These are phyloP conservation scores for Phyllostomus hastatus DNA, from an alignment of 2,113 vertebrate genomes.

Conservation along the genomic window DNA sequence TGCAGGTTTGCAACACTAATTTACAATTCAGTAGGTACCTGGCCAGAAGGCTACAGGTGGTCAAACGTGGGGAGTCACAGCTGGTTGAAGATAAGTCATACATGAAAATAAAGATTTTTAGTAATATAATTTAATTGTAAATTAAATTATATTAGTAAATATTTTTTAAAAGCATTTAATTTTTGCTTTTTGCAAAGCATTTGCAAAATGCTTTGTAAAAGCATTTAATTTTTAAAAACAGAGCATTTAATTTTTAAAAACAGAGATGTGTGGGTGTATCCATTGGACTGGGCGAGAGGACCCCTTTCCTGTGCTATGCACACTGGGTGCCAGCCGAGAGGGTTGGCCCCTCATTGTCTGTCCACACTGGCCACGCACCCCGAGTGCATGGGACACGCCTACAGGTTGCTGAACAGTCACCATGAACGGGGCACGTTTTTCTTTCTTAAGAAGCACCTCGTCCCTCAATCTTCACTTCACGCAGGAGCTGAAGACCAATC, in stretches of 20 bases:
- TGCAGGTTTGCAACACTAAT: background rate
- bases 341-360: constrained; percentile 36
- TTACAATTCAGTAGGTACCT: background rate
- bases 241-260: background rate
- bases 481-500: constrained; percentile 52
- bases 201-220: too few species aligned
- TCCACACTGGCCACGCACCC: background rate
- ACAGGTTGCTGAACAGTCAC: constrained; percentile 36
- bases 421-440: background rate
- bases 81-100: background rate
- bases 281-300: background rate
- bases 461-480: constrained; percentile 52
- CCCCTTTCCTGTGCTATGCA: background rate
- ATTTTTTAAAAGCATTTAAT: too few species aligned
- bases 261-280: background rate
- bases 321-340: background rate
- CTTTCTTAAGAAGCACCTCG: background rate
- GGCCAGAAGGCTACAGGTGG: background rate
- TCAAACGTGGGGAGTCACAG: background rate
- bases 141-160: too few species aligned
- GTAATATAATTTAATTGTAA: too few species aligned
- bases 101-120: background rate
- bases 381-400: constrained; percentile 20
- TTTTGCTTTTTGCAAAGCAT: too few species aligned
- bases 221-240: too few species aligned